Percentiles rank a stretch among this genome's conserved stretches.
These are phyloP conservation scores for Pongo pygmaeus DNA, from an alignment of 2,113 vertebrate species.

Conservation along the genomic window DNA sequence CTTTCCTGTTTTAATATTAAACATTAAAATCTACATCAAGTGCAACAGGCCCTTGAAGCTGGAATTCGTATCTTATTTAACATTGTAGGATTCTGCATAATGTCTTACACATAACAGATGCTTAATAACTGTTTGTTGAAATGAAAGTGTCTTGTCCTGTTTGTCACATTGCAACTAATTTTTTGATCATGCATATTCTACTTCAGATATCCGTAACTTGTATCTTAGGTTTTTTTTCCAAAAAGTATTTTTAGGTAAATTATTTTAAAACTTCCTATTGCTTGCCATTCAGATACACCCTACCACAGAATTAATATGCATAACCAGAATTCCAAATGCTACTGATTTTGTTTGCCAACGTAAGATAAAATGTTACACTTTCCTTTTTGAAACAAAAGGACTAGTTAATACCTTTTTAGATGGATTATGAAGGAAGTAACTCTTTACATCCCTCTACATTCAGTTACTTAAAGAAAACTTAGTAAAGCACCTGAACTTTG, in stretches of 20 bases:
- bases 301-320: not conserved
- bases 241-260: constrained; percentile 40
- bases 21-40: constrained; percentile 28
- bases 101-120: not conserved
- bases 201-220: constrained; percentile 28
- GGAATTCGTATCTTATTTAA: constrained; percentile 21
- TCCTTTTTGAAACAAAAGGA: constrained; percentile 41
- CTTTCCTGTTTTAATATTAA: constrained; percentile 54
- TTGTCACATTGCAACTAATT: constrained; percentile 47
- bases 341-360: constrained; percentile 33
- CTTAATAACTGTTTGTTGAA: constrained; percentile 35
- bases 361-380: constrained; percentile 51
- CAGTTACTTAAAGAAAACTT: not conserved
- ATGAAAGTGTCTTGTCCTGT: constrained; percentile 41
- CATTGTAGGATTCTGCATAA: not conserved
- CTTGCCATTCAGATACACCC: not conserved
- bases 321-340: not conserved
- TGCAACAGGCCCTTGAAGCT: not conserved
- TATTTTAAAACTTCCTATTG: constrained; percentile 21
- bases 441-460: not conserved
- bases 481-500: constrained; percentile 37
- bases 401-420: constrained; percentile 1
- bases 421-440: not conserved
- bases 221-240: not conserved
- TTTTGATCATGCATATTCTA: not conserved